Evolutionary conservation across 35 echinoderm and acorn worm genomes (phyloP), one percentile per base, ranked within the genome.

Genomic region (Nesometra sesokonis): DNA sequence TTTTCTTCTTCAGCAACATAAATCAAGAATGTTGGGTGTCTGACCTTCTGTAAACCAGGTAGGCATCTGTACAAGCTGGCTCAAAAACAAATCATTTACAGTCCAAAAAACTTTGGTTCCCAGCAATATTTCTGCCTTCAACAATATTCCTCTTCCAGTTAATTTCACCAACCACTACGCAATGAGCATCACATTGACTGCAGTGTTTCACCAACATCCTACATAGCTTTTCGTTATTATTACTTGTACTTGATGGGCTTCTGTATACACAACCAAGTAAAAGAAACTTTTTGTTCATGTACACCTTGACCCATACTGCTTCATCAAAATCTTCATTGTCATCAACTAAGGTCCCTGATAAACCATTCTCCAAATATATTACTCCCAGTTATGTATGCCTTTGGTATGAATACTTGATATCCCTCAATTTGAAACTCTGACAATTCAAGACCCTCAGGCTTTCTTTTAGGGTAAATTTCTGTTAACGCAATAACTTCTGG

Each of bases 31-130:
- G 19, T 23, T 77, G 5, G 85, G 85, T 34, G 30, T 35, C 35
- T 86, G 85, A 19, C 85, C 85, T 15, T 77, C 76, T 36, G 57
- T 77, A 29, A 35, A 86, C 35, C 85, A 3, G 19, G 85, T 86
- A 77, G 84, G 84, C 11, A 19, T 31, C 30, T 40, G 37, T 5
- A 32, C 29, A 17, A 46, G 46, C 32, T 85, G 84, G 15, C 27
- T 33, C 32, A 46, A 27, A 76, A 47, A 85, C 32, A n/a, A n/a
- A n/a, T n/a, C n/a, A n/a, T n/a, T n/a, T n/a, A 47, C 13, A 35
- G 27, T 40, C 29, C 38, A 38, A 37, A 39, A 83, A 67, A 67
- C 0, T 7, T 67, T 67, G 21, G 23, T 27, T 67, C 23, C 52
- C 52, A 67, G 23, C 21, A 17, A 19, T 3, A 27, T 13, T 27